These are phyloP conservation scores for Mesocricetus auratus DNA, from an alignment of 2,113 vertebrate species.

Conservation along the genomic window DNA sequence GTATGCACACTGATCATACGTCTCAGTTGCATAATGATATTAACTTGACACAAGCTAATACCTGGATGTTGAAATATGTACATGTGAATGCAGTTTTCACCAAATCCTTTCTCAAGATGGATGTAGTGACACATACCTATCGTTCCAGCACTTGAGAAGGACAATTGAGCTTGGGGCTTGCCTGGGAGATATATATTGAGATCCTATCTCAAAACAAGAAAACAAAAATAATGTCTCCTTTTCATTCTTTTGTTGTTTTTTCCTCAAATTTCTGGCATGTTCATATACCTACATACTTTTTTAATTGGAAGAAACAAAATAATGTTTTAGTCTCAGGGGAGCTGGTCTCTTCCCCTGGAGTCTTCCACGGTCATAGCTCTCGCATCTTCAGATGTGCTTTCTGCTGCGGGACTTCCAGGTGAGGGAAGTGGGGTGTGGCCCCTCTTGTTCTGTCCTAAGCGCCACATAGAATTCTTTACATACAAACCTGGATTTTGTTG, in stretches of 20 bases:
- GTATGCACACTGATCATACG: background rate
- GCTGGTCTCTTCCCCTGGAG: background rate
- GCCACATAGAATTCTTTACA: background rate
- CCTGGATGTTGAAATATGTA: background rate
- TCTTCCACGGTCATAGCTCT: background rate
- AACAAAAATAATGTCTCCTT: background rate
- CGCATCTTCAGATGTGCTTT: background rate
- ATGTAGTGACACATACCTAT: background rate
- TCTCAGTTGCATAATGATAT: background rate
- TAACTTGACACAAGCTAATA: background rate
- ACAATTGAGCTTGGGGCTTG: background rate
- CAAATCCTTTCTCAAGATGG: background rate
- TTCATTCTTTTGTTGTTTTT: constrained; percentile 31
- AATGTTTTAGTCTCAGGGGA: background rate
- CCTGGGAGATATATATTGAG: background rate
- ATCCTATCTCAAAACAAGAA: background rate
- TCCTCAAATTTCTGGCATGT: background rate
- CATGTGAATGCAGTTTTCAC: background rate
- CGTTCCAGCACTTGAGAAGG: background rate
- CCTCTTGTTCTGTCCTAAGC: background rate
- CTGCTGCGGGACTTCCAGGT: background rate
- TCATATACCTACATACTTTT: background rate
- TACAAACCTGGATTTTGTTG: background rate
- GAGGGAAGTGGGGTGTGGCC: background rate
- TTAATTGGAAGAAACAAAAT: background rate